Percentiles rank a stretch among this genome's conserved stretches.
Evolutionary conservation across 1,140 invertebrate species (phyloP).

Genomic region (Formica selysi): DNA sequence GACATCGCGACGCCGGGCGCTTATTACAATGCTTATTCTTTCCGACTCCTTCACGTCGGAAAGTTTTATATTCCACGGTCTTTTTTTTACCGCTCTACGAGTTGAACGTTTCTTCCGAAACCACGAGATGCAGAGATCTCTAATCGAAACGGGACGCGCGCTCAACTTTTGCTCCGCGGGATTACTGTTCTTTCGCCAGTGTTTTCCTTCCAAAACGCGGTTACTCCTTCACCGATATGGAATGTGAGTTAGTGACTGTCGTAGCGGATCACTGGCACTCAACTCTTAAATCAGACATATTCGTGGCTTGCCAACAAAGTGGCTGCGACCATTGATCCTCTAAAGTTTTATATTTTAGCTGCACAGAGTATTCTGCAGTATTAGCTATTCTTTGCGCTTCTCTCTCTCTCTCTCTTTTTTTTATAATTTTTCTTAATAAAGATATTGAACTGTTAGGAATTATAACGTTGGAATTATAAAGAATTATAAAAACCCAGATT

Average conservation of each 20-base stretch:
- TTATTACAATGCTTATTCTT: conserved; percentile 39
- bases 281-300: conserved; percentile 19
- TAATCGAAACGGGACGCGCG: conserved; percentile 14
- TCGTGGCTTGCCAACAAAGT: conserved; percentile 13
- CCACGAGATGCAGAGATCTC: background rate
- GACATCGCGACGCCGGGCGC: conserved; percentile 14
- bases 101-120: conserved; percentile 15
- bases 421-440: background rate
- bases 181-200: background rate
- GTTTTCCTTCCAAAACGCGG: background rate
- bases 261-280: background rate
- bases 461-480: background rate
- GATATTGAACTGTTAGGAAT: background rate
- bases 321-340: background rate
- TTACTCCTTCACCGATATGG: background rate
- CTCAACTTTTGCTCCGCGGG: background rate
- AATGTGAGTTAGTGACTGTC: conserved; percentile 17
- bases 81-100: background rate
- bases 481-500: background rate
- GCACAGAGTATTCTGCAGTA: background rate
- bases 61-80: background rate
- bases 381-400: background rate
- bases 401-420: too few species aligned
- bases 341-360: background rate
- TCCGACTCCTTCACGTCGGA: background rate